phyloP scores from a whole-genome alignment of 2,888 invertebrate genomes.

The Entomobrya multifasciata region DNA sequence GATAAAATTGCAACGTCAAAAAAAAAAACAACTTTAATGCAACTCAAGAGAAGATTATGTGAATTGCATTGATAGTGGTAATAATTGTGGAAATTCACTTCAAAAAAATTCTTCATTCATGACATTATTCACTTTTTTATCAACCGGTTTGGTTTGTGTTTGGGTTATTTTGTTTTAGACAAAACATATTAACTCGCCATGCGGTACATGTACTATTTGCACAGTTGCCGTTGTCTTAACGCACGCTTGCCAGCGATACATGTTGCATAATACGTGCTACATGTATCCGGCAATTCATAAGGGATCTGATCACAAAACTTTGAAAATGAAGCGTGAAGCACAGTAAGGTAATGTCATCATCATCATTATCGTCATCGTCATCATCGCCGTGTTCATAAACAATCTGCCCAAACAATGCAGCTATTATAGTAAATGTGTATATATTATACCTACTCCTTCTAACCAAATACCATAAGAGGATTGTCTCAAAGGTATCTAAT shows the following conservation, averaged over 20 bases:
- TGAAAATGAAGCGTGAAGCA: not conserved
- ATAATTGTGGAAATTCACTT: conserved; percentile 49
- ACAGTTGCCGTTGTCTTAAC: not conserved
- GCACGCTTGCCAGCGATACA: no score
- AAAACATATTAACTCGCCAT: not conserved
- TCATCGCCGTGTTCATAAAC: not conserved
- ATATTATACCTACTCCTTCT: no score
- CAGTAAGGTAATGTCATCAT: not conserved
- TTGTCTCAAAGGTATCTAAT: conserved; percentile 3
- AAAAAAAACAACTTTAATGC: no score
- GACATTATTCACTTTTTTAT: not conserved
- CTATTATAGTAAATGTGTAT: no score
- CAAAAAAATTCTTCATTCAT: conserved; percentile 29
- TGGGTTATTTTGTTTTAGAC: not conserved
- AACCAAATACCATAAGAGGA: not conserved
- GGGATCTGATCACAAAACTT: not conserved
- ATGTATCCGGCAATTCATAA: no score
- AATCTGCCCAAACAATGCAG: no score
- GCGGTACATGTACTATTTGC: not conserved
- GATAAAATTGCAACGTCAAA: no score
- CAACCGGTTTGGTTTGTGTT: not conserved
- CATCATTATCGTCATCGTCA: not conserved
- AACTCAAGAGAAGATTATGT: no score
- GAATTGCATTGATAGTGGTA: no score
- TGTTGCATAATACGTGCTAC: no score